Conservation (phyloP, 2,888 invertebrate genomes). For the Cordilura impudica region DNA sequence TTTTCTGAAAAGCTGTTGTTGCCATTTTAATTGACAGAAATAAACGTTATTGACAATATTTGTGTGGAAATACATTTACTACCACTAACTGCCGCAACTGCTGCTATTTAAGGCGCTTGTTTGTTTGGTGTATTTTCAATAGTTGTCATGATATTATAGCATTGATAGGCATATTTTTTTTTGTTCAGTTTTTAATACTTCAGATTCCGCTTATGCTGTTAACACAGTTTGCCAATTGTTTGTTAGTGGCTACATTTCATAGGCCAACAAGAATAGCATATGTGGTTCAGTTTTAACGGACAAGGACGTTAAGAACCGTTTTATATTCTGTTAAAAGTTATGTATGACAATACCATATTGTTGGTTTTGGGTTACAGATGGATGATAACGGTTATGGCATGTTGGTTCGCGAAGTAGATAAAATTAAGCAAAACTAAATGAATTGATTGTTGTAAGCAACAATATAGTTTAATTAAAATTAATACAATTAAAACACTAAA, state of each 20-base stretch:
- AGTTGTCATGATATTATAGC: conserved; percentile 58
- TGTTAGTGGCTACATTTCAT: neutral
- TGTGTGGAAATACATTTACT: conserved; percentile 21
- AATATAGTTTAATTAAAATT: neutral
- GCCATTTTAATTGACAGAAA: conserved; percentile 66
- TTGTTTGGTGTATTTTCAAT: conserved; percentile 14
- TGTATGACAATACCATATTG: conserved; percentile 20
- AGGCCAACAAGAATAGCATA: neutral
- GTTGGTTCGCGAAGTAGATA: neutral
- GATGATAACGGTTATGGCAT: conserved; percentile 40
- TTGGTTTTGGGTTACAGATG: conserved; percentile 19
- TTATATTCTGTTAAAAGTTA: conserved; percentile 28
- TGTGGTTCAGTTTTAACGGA: conserved; percentile 40
- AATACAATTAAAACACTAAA: neutral
- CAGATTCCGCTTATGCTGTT: neutral
- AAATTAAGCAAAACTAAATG: neutral
- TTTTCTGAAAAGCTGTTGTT: conserved; percentile 52
- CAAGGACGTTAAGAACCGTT: conserved; percentile 62
- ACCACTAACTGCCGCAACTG: neutral
- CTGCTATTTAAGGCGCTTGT: conserved; percentile 49
- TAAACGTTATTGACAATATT: conserved; percentile 66
- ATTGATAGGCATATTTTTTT: conserved; percentile 59
- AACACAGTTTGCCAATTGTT: conserved; percentile 37
- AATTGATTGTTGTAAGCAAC: neutral
- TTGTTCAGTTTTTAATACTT: neutral